Conservation (phyloP, 2,888 invertebrate genomes). For the Sclerodermus sp. region DNA sequence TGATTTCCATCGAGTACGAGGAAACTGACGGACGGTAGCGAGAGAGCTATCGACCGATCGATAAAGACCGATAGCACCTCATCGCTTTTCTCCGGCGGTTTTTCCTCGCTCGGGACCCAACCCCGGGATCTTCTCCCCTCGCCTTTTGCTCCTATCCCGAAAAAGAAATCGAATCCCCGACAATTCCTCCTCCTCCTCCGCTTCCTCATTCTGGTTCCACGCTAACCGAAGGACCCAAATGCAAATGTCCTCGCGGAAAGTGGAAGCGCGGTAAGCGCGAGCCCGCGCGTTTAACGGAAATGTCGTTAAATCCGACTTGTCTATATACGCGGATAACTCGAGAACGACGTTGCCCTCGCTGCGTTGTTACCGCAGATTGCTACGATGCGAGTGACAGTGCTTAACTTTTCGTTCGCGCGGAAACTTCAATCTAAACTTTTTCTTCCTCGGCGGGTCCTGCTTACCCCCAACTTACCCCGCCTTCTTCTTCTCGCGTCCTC, state of each 20-base stretch:
- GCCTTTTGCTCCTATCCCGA: too few species aligned
- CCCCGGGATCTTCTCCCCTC: too few species aligned
- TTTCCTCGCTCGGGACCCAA: neutral
- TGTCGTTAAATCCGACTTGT: slow-evolving; percentile 12
- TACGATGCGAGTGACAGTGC: slow-evolving; percentile 32
- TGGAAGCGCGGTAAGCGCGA: too few species aligned
- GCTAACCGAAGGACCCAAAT: too few species aligned
- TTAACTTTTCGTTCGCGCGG: slow-evolving; percentile 43
- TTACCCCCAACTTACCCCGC: slow-evolving; percentile 4
- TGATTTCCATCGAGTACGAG: too few species aligned
- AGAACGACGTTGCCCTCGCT: slow-evolving; percentile 5
- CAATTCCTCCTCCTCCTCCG: too few species aligned
- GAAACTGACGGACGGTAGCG: too few species aligned
- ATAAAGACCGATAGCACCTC: neutral
- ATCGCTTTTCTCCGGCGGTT: neutral
- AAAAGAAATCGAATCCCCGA: too few species aligned
- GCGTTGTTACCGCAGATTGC: slow-evolving; percentile 28
- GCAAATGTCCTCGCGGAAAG: too few species aligned
- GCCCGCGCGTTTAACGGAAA: slow-evolving; percentile 9
- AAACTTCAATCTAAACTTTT: slow-evolving; percentile 49
- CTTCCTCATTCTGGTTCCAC: too few species aligned
- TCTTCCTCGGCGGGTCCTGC: slow-evolving; percentile 14
- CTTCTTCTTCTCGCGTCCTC: slow-evolving; percentile 2
- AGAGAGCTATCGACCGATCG: too few species aligned
- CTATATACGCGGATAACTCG: slow-evolving; percentile 9